A percentile compares a stretch with the other conserved stretches of the same genome.
Conservation (phyloP, 2,113 vertebrate genomes). For the Sakesphorus luctuosus region DNA sequence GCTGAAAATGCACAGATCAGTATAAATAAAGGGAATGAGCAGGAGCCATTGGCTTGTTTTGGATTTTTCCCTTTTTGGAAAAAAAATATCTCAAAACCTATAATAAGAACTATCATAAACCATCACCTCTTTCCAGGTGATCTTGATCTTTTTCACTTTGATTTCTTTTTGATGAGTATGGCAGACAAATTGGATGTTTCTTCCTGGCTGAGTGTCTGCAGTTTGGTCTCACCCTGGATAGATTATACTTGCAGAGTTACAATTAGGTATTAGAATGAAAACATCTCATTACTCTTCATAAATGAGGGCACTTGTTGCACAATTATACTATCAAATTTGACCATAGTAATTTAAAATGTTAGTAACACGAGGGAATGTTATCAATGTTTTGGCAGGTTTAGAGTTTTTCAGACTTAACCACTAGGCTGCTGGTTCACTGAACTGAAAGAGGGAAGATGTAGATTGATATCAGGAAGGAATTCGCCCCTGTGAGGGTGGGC, state of each 20-base stretch:
- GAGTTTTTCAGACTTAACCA: background rate
- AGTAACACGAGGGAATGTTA: accelerated
- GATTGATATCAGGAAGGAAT: background rate
- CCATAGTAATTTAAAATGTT: background rate
- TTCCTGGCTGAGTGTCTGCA: background rate
- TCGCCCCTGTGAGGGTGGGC: accelerated
- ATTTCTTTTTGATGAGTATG: background rate
- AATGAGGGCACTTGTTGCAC: background rate
- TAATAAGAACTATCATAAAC: background rate
- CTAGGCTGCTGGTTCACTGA: background rate
- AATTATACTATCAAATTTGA: background rate
- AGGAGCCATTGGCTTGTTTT: background rate
- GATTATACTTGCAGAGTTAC: background rate
- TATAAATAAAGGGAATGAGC: background rate
- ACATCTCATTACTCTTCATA: background rate
- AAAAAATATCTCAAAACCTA: background rate
- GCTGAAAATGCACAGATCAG: background rate
- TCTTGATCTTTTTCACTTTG: background rate
- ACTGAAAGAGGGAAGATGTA: background rate
- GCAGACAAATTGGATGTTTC: background rate
- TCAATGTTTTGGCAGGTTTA: background rate
- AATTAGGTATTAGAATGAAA: background rate
- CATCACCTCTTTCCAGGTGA: background rate
- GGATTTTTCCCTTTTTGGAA: background rate
- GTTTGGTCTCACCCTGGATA: background rate